These are phyloP conservation scores for Pantherophis alleghaniensis DNA, from an alignment of 2,797 vertebrate species.

Conservation along the genomic window DNA sequence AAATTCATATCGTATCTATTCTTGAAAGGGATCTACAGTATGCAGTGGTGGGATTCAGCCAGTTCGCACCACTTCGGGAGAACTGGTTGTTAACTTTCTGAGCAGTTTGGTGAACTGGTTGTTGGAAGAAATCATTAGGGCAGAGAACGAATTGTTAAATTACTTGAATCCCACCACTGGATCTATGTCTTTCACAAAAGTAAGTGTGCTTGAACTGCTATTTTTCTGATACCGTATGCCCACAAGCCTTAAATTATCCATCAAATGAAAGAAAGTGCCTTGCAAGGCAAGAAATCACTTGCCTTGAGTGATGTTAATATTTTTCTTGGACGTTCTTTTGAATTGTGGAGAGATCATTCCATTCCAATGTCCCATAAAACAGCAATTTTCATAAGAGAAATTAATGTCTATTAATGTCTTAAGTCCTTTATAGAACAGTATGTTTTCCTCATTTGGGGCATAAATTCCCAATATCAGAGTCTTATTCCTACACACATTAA, in stretches of 20 bases:
- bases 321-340: background rate
- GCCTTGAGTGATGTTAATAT: background rate
- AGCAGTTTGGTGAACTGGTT: too few relatives aligned
- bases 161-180: background rate
- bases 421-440: background rate
- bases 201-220: background rate
- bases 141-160: too few relatives aligned
- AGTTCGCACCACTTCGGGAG: too few relatives aligned
- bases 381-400: background rate
- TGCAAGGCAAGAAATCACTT: background rate
- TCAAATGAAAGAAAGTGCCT: background rate
- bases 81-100: too few relatives aligned
- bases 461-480: background rate
- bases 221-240: background rate
- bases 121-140: too few relatives aligned
- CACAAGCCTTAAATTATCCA: background rate
- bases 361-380: background rate
- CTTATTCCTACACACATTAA: background rate
- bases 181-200: background rate
- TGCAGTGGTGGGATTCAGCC: too few relatives aligned
- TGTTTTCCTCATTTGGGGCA: background rate
- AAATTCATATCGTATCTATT: background rate
- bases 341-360: background rate
- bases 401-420: background rate
- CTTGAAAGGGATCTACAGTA: background rate